Evolutionary conservation across 2,113 vertebrate genomes (phyloP), one percentile per base, ranked within the genome.

Genomic region (Calonectris borealis): DNA sequence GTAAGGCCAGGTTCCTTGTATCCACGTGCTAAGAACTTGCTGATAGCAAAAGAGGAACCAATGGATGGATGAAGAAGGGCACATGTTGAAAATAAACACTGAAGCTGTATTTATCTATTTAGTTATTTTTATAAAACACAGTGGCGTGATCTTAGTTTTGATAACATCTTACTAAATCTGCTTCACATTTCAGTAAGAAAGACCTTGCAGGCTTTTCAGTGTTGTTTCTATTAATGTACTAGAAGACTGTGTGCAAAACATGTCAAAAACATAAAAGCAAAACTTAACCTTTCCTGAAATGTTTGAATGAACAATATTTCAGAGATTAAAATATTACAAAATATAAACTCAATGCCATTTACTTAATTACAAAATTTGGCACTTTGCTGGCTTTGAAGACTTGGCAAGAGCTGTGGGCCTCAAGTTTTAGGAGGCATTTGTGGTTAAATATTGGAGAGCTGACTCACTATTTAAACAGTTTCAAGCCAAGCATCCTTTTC

Each of bases 391-490:
- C 81, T 92, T 91, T 91, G 86, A 95, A 94, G 66, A 85, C 83
- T 89, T 94, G 83, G 66, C 86, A 89, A 71, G 66, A 82, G 42
- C 51, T 80, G 16, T 52, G 42, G 38, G 62, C 68, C 61, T 92
- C 62, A 75, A 51, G 83, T 94, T 94, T 89, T 94, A 87, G 66
- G 31, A 96, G 91, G 78, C 54, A 94, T 95, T 94, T 94, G 73
- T 87, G 89, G 89, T 96, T 91, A 89, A 88, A 77, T 94, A 51
- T 84, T 95, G 94, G 84, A 87, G 86, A 87, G 49, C 81, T 97
- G 91, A 95, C 77, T 97, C 91, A 92, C 73, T 96, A 9, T 66
- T 93, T 93, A 86, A 96, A 90, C 82, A 86, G 34, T 93, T 92
- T 93, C 25, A 90, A 76, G 73, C 80, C 89, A 95, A 49, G 54